Evolutionary conservation across 2,113 vertebrate species (phyloP).

Genomic region (Microcebus lehilahytsara): DNA sequence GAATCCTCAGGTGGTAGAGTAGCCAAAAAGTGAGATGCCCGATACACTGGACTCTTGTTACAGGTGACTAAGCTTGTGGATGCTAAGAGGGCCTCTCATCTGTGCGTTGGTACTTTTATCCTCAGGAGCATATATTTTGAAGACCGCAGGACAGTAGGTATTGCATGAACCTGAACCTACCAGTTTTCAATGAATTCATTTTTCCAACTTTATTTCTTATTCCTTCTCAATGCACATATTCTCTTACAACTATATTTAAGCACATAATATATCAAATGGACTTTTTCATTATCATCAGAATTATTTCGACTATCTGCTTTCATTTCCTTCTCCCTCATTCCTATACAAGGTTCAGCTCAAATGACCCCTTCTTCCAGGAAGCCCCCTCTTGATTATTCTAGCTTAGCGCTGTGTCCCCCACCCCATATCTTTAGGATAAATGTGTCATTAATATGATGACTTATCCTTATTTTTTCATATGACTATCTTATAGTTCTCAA

Average conservation of each 20-base stretch:
- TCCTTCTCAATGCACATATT: neutral
- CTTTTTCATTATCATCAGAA: neutral
- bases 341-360: neutral
- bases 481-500: neutral
- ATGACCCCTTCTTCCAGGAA: neutral
- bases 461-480: neutral
- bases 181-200: neutral
- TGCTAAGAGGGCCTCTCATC: neutral
- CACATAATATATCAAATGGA: neutral
- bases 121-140: neutral
- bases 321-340: neutral
- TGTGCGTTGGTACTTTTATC: neutral
- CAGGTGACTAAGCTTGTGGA: too few relatives aligned
- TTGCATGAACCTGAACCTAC: neutral
- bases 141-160: neutral
- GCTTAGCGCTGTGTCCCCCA: neutral
- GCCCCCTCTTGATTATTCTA: neutral
- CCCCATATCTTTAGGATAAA: neutral
- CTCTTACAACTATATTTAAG: neutral
- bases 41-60: too few relatives aligned
- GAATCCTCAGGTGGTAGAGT: neutral
- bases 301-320: neutral
- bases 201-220: conserved; percentile 2
- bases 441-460: neutral
- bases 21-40: neutral